phyloP scores from a whole-genome alignment of 2,797 vertebrate genomes.

The Myotis pilosus region DNA sequence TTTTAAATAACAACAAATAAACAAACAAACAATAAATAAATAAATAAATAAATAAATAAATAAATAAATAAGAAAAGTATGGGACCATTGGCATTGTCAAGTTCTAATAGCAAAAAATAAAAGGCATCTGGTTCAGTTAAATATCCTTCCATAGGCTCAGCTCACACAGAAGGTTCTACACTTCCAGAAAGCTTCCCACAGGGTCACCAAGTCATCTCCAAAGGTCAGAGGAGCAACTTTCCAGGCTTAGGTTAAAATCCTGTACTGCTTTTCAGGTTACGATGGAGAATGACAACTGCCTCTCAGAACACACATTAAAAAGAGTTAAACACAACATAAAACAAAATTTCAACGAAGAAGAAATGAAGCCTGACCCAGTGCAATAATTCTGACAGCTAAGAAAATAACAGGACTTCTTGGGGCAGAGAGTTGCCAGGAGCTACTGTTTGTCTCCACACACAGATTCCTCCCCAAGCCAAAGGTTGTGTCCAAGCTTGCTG shows the following conservation, averaged over 20 bases:
- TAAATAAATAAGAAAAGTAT: not conserved
- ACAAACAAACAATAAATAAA: not conserved
- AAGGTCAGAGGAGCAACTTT: not conserved
- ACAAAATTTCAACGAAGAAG: not conserved
- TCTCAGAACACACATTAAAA: not conserved
- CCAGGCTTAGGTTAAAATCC: not conserved
- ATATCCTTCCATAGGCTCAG: not conserved
- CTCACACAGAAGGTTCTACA: not conserved
- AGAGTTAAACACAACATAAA: not conserved
- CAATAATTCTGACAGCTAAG: not conserved
- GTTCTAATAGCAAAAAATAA: rapidly evolving
- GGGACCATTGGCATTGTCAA: slow-evolving; percentile 14
- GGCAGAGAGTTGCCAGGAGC: not conserved
- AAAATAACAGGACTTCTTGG: slow-evolving; percentile 13
- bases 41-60: no score
- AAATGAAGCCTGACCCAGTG: not conserved
- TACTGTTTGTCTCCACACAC: not conserved
- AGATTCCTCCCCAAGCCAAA: not conserved
- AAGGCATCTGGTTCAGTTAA: slow-evolving; percentile 17
- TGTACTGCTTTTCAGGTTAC: not conserved
- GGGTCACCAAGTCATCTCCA: not conserved
- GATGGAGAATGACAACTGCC: not conserved
- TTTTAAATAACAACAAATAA: not conserved
- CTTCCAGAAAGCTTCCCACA: not conserved
- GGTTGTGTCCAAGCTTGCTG: not conserved